Base-by-base conservation (phyloP, 1,140 invertebrate species). In the Agraylea sexmaculata region DNA sequence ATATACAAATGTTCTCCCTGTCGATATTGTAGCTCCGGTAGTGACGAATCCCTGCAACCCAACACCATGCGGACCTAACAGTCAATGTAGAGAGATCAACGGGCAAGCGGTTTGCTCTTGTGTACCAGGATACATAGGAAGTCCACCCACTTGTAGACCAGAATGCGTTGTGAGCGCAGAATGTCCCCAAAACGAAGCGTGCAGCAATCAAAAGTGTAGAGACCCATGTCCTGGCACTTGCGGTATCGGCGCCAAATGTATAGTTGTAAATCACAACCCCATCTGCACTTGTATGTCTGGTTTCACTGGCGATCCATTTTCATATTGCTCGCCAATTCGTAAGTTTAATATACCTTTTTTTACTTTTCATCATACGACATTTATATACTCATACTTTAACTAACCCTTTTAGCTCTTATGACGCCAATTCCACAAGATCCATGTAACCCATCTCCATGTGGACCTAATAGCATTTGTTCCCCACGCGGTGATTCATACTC, bases 391-490 rank as follows among this genome's bases (percentile, higher is more conserved):
- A 69, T 63, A 45, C 62, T 59, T 32, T 57, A 55, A 27, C 23
- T 6, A 2, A 53, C 49, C 32, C 54, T 53, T 0, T 52, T 49
- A 28, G 51, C 55, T 15, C 25, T 56, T 27, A 59, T 61, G 19
- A 51, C 51, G n/a, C 23, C 39, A 21, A 42, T 47, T 22, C 42
- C 50, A 29, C 56, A 56, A 34, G 62, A 77, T 51, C 77, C 77
- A 2, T 83, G 79, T 51, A 33, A 69, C 15, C 77, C 78, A 30
- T 74, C 73, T 27, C 77, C 78, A 4, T 85, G 82, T 58, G 82
- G 79, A 21, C 65, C 68, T 15, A 78, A 81, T 55, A 71, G 78
- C 11, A 62, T 75, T 51, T 84, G 82, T 53, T 61, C 70, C 43
- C 66, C 75, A 21, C 61, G 74, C 29, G 68, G 69, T 19, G 72